Evolutionary conservation across 2,888 invertebrate species (phyloP), one percentile per base, ranked within the genome.

Genomic region (Elysia crispata): DNA sequence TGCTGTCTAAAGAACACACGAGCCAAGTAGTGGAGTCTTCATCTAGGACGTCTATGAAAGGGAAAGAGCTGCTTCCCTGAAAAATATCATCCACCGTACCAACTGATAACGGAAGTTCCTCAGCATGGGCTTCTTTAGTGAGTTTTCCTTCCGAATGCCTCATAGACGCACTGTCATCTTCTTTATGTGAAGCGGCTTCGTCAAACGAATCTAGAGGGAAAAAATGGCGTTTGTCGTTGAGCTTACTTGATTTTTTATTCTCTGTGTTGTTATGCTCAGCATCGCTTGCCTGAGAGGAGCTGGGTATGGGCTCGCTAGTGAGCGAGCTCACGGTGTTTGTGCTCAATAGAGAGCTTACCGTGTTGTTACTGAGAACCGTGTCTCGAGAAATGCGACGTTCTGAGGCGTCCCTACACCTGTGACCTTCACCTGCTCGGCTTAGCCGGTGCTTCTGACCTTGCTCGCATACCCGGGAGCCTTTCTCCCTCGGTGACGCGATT

Each of bases 291-390:
- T 23, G 25, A 28, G 66, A 1, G 25, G 8, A 23, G 50, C 41
- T 67, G 60, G 54, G 54, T 20, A 62, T 49, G 1, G 78, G 72
- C 20, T 77, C 77, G 23, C 80, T 72, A 50, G 77, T 80, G 11
- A 18, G 13, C 6, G 72, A 23, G 50, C 49, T 54, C 1, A 50
- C 82, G 13, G 83, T 82, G 25, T 78, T 78, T 79, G 82, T 83
- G 69, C 84, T 85, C 33, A 85, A 67, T 66, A 75, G 81, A 18
- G 84, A 85, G 33, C 83, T 83, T 49, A 83, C 80, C 1, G 84
- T 85, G 74, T 78, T 78, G 67, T 81, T 79, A 60, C 79, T 81
- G 33, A 81, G 57, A 25, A 73, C 70, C 31, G 83, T 80, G 64
- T 81, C 81, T 49, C 76, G 54, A 60, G 75, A 75, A 11, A 69